Evolutionary conservation across 2,113 vertebrate species (phyloP).

Genomic region (Ctenodactylus gundi): DNA sequence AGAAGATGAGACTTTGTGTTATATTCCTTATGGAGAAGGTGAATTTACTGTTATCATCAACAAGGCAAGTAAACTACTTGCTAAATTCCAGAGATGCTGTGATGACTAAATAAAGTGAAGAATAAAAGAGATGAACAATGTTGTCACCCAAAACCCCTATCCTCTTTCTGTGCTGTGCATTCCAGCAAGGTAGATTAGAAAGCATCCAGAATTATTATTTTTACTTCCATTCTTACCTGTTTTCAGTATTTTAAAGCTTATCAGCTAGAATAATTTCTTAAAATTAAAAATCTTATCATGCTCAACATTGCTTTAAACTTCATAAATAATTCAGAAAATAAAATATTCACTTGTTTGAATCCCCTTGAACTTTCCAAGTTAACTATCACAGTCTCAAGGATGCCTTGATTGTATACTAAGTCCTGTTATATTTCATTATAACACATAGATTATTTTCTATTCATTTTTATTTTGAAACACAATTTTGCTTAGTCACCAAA

Average conservation of each 20-base stretch:
- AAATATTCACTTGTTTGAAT: neutral
- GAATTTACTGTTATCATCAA: neutral
- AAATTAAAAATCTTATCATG: neutral
- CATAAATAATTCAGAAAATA: neutral
- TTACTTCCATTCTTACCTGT: neutral
- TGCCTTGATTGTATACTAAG: neutral
- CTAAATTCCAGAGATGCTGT: neutral
- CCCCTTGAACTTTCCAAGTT: neutral
- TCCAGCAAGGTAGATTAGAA: neutral
- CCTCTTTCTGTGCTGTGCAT: neutral
- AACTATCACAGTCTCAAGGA: neutral
- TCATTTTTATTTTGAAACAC: too few species aligned
- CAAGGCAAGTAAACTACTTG: neutral
- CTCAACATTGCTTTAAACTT: neutral
- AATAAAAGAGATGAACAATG: neutral
- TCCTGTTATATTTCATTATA: neutral
- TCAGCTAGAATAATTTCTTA: neutral
- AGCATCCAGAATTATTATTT: neutral
- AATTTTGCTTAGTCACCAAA: too few species aligned
- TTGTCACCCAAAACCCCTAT: neutral
- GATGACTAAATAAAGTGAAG: constrained; percentile 6
- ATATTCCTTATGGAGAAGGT: neutral
- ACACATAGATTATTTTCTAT: too few species aligned
- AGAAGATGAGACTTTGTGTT: neutral
- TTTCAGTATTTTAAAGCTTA: neutral